These are phyloP conservation scores for Helicoverpa zea DNA, from an alignment of 1,140 invertebrate species.

Conservation along the genomic window DNA sequence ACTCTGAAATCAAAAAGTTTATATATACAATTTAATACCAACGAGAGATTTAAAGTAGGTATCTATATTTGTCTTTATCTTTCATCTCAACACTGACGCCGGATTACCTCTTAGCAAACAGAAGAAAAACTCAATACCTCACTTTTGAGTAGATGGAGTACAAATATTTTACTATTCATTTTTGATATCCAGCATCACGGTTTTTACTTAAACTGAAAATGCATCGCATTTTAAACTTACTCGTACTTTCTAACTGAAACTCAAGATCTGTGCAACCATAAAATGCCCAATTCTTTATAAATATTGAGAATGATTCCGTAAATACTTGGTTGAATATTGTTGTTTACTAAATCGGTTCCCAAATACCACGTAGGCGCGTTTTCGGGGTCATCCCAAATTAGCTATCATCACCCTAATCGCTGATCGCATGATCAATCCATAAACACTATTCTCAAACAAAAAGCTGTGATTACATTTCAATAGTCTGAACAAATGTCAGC, in stretches of 20 bases:
- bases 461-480: constrained; percentile 13
- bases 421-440: not conserved
- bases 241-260: not conserved
- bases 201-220: constrained; percentile 1
- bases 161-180: constrained; percentile 8
- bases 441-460: constrained; percentile 13
- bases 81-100: not conserved
- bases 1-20: no score
- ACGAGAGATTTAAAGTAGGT: not conserved
- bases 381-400: not conserved
- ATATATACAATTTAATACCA: no score
- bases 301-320: no score
- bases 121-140: constrained; percentile 22
- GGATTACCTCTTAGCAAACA: constrained; percentile 14
- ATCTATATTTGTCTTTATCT: not conserved
- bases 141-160: constrained; percentile 14
- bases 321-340: no score
- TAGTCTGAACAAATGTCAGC: constrained; percentile 8
- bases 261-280: not conserved
- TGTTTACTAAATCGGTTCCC: not conserved
- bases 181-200: constrained; percentile 2
- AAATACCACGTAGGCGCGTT: not conserved
- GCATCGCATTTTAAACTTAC: not conserved
- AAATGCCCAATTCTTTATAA: not conserved
- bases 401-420: not conserved